phyloP scores from a whole-genome alignment of 2,888 invertebrate genomes.

The Pheosia gnoma region DNA sequence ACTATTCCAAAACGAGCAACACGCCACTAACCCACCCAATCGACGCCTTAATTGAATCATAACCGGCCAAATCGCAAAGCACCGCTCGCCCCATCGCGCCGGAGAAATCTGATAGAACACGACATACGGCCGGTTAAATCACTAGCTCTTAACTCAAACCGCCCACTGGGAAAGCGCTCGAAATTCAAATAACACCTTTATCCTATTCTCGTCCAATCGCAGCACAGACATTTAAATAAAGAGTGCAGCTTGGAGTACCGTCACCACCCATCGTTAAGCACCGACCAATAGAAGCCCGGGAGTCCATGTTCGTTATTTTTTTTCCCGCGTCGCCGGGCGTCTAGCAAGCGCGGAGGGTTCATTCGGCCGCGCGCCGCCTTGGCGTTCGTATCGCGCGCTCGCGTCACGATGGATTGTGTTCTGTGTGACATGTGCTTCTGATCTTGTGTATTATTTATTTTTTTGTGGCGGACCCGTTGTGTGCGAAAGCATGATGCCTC shows the following conservation, averaged over 20 bases:
- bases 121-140: slow-evolving; percentile 73
- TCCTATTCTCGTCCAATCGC: slow-evolving; percentile 60
- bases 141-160: slow-evolving; percentile 66
- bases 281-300: slow-evolving; percentile 63
- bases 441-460: slow-evolving; percentile 59
- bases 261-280: slow-evolving; percentile 57
- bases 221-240: slow-evolving; percentile 57
- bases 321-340: slow-evolving; percentile 61
- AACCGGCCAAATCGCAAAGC: slow-evolving; percentile 70
- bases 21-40: slow-evolving; percentile 63
- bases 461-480: slow-evolving; percentile 75
- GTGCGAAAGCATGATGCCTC: slow-evolving; percentile 93
- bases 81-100: slow-evolving; percentile 47
- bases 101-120: slow-evolving; percentile 63
- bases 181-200: slow-evolving; percentile 74
- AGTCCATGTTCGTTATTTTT: slow-evolving; percentile 75
- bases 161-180: slow-evolving; percentile 75
- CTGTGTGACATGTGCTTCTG: slow-evolving; percentile 78
- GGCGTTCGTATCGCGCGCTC: slow-evolving; percentile 79
- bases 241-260: slow-evolving; percentile 55
- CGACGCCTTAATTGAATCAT: slow-evolving; percentile 76
- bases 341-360: slow-evolving; percentile 55
- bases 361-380: slow-evolving; percentile 81
- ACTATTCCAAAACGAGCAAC: slow-evolving; percentile 64
- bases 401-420: slow-evolving; percentile 80